phyloP scores from a whole-genome alignment of 1,140 invertebrate genomes.

The Capitella teleta region DNA sequence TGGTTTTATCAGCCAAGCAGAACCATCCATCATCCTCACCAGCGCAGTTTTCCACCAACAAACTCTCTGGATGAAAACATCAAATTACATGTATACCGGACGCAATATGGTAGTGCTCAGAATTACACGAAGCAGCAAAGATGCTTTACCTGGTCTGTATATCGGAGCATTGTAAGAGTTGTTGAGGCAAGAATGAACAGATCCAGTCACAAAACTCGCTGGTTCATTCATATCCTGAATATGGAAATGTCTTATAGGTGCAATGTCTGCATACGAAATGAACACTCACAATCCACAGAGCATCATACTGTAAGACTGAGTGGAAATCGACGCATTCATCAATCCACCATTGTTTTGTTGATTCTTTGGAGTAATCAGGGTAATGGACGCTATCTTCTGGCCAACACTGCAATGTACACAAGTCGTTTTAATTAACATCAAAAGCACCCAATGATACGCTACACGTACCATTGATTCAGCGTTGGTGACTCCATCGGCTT shows the following conservation, averaged over 20 bases:
- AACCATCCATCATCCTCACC: too few relatives aligned
- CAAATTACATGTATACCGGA: background rate
- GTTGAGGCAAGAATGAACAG: background rate
- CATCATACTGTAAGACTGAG: conserved; percentile 54
- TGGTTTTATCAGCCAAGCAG: background rate
- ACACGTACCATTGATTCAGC: conserved; percentile 3
- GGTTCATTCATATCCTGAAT: background rate
- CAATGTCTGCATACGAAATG: too few relatives aligned
- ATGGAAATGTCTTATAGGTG: too few relatives aligned
- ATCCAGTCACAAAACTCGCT: background rate
- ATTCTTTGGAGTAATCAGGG: conserved; percentile 36
- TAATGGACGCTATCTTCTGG: conserved; percentile 25
- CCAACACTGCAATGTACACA: conserved; percentile 29
- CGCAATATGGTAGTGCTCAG: background rate
- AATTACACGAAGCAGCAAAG: background rate
- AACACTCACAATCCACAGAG: conserved; percentile 43
- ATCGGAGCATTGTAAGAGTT: background rate
- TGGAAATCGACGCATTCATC: conserved; percentile 32
- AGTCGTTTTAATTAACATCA: background rate
- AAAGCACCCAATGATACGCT: background rate
- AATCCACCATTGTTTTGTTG: conserved; percentile 34
- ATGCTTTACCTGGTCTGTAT: background rate
- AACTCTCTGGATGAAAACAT: background rate
- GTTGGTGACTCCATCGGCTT: conserved; percentile 14
- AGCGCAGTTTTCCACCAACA: too few relatives aligned